Evolutionary conservation across 2,888 invertebrate species (phyloP), one percentile per base, ranked within the genome.

Genomic region (Pristionchus mayeri): DNA sequence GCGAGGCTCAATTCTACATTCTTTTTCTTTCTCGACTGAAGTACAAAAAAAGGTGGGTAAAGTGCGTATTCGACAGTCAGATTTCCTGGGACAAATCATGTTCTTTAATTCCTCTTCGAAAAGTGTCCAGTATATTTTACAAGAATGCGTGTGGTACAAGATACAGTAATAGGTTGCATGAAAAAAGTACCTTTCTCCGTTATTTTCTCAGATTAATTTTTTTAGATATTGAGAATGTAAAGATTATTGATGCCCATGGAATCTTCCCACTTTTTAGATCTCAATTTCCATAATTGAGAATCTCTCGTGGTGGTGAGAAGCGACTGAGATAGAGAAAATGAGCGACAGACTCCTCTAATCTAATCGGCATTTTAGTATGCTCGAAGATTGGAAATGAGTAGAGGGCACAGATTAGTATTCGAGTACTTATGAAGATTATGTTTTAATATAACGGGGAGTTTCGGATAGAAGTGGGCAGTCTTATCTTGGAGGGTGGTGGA

Each of bases 241-340:
- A n/a, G n/a, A n/a, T n/a, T n/a, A n/a, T n/a, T n/a, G n/a, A n/a
- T n/a, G n/a, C n/a, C n/a, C n/a, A n/a, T 9, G 54, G 24, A 54
- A 21, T 9, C 24, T 16, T 6, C 54, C 24, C 54, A 54, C 21
- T 63, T 60, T 34, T 63, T 18, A 30, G 63, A 63, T 63, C 34
- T 63, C 63, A 27, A 63, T 63, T 63, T 63, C 63, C 63, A 63
- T 63, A 63, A 63, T 63, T 30, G 63, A 34, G 34, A 63, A 30
- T 3, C 63, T 34, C 75, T 63, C 63, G 27, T 34, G 27, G 18
- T 34, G 30, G 63, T 11, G 54, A 54, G 54, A 54, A 34, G 34
- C 63, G 30, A 63, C 24, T 63, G 30, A 63, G 63, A 54, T 54
- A 18, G 18, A n/a, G 54, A 6, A 9, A 24, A 21, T 30, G 30